These are phyloP conservation scores for Leucophenga varia DNA, from an alignment of 1,140 invertebrate species.

Conservation along the genomic window DNA sequence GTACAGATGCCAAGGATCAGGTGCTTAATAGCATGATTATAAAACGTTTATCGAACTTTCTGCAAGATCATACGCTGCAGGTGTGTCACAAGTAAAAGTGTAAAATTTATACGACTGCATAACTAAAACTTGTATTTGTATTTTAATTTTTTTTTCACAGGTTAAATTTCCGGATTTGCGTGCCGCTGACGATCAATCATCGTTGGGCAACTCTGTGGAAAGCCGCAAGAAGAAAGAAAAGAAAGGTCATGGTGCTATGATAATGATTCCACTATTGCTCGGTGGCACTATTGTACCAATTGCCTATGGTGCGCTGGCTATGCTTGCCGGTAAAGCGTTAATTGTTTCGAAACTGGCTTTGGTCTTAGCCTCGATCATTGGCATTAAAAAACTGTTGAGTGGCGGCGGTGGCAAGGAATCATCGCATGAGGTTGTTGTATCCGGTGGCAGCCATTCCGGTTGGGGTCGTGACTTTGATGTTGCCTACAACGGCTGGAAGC, in stretches of 20 bases:
- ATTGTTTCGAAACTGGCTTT: slow-evolving; percentile 81
- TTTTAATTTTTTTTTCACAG: slow-evolving; percentile 10
- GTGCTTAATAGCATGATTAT: slow-evolving; percentile 73
- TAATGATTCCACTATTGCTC: slow-evolving; percentile 75
- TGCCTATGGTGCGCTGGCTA: slow-evolving; percentile 74
- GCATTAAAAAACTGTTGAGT: slow-evolving; percentile 76
- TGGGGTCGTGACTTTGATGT: slow-evolving; percentile 71
- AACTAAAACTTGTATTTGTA: not conserved
- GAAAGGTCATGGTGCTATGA: slow-evolving; percentile 69
- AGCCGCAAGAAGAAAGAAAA: slow-evolving; percentile 60
- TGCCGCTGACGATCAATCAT: slow-evolving; percentile 12
- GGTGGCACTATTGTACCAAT: slow-evolving; percentile 77
- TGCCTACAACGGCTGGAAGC: slow-evolving; percentile 66
- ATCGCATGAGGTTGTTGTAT: slow-evolving; percentile 72
- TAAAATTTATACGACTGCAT: not conserved
- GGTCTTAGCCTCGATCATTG: slow-evolving; percentile 78
- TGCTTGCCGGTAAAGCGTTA: slow-evolving; percentile 79
- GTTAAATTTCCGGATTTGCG: slow-evolving; percentile 39
- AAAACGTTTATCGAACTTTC: slow-evolving; percentile 71
- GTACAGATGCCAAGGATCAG: slow-evolving; percentile 69
- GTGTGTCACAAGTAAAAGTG: slow-evolving; percentile 52
- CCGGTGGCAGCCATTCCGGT: slow-evolving; percentile 66
- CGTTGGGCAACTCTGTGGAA: slow-evolving; percentile 24
- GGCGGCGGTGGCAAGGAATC: slow-evolving; percentile 62
- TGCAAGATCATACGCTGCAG: slow-evolving; percentile 75